These are phyloP conservation scores for Agelas oroides DNA, from an alignment of 37 sponge, comb jelly and placozoan species.

Conservation along the genomic window DNA sequence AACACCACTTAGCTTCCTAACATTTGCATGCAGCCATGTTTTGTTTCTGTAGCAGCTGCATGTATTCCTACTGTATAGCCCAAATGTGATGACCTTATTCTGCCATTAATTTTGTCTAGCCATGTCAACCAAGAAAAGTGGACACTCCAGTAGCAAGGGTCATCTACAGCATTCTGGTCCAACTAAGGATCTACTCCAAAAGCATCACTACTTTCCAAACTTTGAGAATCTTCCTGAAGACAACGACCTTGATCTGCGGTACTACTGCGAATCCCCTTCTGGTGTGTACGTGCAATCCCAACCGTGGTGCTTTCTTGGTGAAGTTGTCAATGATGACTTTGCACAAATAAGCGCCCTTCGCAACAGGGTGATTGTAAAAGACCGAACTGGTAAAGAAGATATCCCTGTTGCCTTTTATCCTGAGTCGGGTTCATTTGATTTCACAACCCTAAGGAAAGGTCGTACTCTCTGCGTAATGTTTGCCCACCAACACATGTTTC, in stretches of 20 bases:
- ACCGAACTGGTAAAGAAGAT: conserved; percentile 17
- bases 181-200: conserved; percentile 4
- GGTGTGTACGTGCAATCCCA: not conserved
- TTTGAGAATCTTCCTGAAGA: conserved; percentile 37
- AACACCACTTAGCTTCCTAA: too few relatives aligned
- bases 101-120: too few relatives aligned
- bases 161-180: too few relatives aligned
- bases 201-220: conserved; percentile 17
- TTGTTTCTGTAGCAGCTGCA: too few relatives aligned
- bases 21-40: too few relatives aligned
- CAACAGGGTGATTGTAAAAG: conserved; percentile 25
- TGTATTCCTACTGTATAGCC: too few relatives aligned
- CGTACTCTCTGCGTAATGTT: conserved; percentile 25
- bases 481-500: conserved; percentile 43
- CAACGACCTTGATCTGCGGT: conserved; percentile 6
- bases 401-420: conserved; percentile 66
- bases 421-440: conserved; percentile 45
- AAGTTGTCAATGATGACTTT: conserved; percentile 49
- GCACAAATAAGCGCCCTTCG: conserved; percentile 20
- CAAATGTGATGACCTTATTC: too few relatives aligned
- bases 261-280: not conserved
- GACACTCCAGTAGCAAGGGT: too few relatives aligned
- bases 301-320: conserved; percentile 61
- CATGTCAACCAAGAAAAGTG: too few relatives aligned
- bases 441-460: conserved; percentile 15